A percentile compares a stretch with the other conserved stretches of the same genome.
Conservation (phyloP, 2,113 vertebrate genomes). For the Ibidorhyncha struthersii region DNA sequence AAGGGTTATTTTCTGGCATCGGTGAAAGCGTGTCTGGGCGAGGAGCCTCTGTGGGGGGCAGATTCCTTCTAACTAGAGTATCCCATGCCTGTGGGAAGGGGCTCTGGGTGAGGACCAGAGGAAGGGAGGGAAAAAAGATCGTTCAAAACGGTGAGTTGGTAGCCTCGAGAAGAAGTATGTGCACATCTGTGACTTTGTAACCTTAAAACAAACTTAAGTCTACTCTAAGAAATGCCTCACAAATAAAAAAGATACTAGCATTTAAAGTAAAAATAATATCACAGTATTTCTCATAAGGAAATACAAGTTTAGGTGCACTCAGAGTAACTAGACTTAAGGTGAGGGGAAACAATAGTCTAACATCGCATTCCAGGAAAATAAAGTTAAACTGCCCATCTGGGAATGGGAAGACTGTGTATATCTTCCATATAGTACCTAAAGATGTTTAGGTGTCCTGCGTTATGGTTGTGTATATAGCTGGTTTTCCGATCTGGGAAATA, state of each 20-base stretch:
- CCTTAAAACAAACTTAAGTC: neutral
- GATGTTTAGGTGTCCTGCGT: neutral
- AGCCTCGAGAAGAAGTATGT: neutral
- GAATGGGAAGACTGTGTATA: neutral
- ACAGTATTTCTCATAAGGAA: neutral
- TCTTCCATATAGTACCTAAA: neutral
- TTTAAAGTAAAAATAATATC: neutral
- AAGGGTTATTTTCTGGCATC: rapidly evolving
- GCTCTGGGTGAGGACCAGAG: neutral
- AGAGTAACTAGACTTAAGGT: neutral
- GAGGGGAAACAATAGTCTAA: neutral
- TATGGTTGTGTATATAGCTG: neutral
- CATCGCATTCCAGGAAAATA: neutral
- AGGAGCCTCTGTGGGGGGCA: neutral
- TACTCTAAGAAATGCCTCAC: neutral
- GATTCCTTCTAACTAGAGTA: no score
- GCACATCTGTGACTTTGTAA: neutral
- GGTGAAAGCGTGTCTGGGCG: rapidly evolving
- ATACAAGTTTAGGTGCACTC: neutral
- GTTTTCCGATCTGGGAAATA: neutral
- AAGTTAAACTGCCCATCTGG: neutral
- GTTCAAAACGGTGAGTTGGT: neutral
- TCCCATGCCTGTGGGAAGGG: neutral
- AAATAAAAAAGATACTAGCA: neutral
- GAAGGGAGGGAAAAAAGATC: neutral